Evolutionary conservation across 2,113 vertebrate genomes (phyloP).

Genomic region (Cairina moschata): DNA sequence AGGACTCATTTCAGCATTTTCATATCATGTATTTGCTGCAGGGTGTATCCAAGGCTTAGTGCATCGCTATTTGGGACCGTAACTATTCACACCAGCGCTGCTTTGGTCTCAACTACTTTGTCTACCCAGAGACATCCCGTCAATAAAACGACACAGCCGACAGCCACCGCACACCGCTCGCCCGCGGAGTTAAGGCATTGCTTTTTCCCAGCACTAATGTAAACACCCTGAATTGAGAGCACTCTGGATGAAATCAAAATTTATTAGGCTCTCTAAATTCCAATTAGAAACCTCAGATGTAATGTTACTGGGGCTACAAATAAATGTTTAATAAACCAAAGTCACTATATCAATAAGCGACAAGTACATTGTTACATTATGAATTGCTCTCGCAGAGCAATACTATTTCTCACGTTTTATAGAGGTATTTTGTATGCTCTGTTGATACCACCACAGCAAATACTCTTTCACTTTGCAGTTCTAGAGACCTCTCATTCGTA

Average conservation of each 20-base stretch:
- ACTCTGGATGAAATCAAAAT: constrained; percentile 25
- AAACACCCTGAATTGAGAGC: constrained; percentile 9
- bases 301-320: constrained; percentile 8
- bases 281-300: constrained; percentile 23
- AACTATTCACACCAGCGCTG: neutral
- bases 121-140: neutral
- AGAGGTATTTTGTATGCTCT: neutral
- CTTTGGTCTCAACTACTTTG: neutral
- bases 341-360: neutral
- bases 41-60: neutral
- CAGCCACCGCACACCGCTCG: accelerated
- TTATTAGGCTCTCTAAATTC: constrained; percentile 52
- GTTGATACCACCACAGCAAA: constrained; percentile 22
- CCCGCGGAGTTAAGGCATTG: neutral
- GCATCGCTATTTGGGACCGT: neutral
- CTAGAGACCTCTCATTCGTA: neutral
- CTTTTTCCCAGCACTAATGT: neutral
- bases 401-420: neutral
- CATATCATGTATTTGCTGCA: neutral
- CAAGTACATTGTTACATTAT: constrained; percentile 11
- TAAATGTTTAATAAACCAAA: constrained; percentile 35
- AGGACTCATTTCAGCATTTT: neutral
- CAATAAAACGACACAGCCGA: accelerated
- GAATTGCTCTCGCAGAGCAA: neutral
- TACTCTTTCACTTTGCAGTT: neutral